phyloP scores from a whole-genome alignment of 2,888 invertebrate species.

The Leucophenga montana region DNA sequence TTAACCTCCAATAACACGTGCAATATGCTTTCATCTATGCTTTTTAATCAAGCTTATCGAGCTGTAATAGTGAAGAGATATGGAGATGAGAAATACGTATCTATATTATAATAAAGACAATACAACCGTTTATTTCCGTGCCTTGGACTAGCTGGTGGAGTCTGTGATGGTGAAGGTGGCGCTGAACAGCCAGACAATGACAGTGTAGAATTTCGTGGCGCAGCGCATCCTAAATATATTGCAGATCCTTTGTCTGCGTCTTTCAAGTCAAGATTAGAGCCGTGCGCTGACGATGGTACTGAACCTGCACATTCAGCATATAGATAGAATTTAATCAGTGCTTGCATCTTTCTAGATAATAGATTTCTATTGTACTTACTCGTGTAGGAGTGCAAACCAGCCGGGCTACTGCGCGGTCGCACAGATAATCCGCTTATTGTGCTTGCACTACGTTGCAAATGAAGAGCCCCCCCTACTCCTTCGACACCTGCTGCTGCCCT shows the following conservation, averaged over 20 bases:
- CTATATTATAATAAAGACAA: not conserved
- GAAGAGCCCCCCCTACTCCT: slow-evolving; percentile 33
- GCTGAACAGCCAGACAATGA: slow-evolving; percentile 77
- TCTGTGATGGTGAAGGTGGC: slow-evolving; percentile 83
- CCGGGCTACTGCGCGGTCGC: slow-evolving; percentile 84
- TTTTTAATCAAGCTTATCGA: slow-evolving; percentile 65
- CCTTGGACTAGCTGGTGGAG: slow-evolving; percentile 84
- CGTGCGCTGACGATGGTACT: slow-evolving; percentile 82
- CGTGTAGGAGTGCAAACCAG: slow-evolving; percentile 85
- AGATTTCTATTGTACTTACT: slow-evolving; percentile 72
- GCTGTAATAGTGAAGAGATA: slow-evolving; percentile 42
- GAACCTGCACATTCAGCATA: slow-evolving; percentile 75
- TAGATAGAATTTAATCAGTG: not conserved
- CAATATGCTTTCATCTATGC: slow-evolving; percentile 59
- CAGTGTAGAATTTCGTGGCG: slow-evolving; percentile 66
- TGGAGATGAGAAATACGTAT: not conserved
- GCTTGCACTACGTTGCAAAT: slow-evolving; percentile 71
- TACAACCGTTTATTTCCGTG: slow-evolving; percentile 76
- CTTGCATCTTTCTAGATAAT: not conserved
- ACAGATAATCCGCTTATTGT: slow-evolving; percentile 72
- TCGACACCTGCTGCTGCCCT: slow-evolving; percentile 17
- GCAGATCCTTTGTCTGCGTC: slow-evolving; percentile 78
- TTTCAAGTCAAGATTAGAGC: slow-evolving; percentile 81
- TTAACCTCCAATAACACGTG: not conserved
- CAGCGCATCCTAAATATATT: slow-evolving; percentile 76